These are phyloP conservation scores for Scaptomyza reducta DNA, from an alignment of 2,888 invertebrate genomes.

Conservation along the genomic window DNA sequence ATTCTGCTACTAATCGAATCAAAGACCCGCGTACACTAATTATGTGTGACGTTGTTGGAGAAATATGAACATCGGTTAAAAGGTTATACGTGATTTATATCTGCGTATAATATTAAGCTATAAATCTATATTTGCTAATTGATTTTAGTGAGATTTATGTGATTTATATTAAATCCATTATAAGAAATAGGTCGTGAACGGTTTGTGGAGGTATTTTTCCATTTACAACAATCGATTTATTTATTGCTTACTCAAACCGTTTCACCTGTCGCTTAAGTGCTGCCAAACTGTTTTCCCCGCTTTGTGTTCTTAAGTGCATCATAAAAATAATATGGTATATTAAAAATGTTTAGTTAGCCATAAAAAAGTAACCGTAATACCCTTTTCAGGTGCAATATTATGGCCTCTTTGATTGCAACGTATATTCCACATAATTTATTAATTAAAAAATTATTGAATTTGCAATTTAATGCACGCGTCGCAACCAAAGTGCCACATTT, in stretches of 20 bases:
- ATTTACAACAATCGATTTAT: neutral
- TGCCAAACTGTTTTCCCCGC: neutral
- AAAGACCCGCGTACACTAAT: constrained; percentile 4
- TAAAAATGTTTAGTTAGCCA: neutral
- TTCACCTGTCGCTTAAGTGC: neutral
- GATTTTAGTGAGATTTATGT: constrained; percentile 33
- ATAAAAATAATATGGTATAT: constrained; percentile 6
- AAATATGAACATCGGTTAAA: neutral
- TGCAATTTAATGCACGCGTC: constrained; percentile 50
- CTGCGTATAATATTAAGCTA: neutral
- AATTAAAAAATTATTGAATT: constrained; percentile 46
- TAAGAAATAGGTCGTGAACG: constrained; percentile 11
- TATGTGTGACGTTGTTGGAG: constrained; percentile 17
- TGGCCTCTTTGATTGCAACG: constrained; percentile 23
- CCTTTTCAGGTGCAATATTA: constrained; percentile 16
- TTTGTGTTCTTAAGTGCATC: neutral
- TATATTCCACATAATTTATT: constrained; percentile 53
- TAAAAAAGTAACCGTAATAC: neutral
- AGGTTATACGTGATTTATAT: constrained; percentile 7
- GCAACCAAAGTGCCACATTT: constrained; percentile 57
- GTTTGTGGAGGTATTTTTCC: neutral
- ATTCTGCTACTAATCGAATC: neutral
- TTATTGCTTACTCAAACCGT: neutral
- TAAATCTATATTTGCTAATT: constrained; percentile 9
- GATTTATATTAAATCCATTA: constrained; percentile 28